Evolutionary conservation across 2,888 invertebrate species (phyloP).

Genomic region (Venusia cambrica): DNA sequence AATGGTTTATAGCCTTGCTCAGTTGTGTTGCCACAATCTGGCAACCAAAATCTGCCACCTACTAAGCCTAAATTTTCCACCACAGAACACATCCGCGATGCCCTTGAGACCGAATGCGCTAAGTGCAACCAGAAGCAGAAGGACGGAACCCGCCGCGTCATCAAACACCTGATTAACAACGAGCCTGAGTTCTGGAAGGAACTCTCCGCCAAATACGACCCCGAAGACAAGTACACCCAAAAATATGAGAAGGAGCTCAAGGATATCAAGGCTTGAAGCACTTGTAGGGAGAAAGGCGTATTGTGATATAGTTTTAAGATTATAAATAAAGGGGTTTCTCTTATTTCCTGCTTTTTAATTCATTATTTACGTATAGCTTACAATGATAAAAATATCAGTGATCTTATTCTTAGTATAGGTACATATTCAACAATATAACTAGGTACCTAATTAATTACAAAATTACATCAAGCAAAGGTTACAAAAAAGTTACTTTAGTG

Average conservation of each 20-base stretch:
- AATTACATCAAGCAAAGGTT: no score
- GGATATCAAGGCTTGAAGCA: slow-evolving; percentile 39
- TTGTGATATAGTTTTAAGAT: slow-evolving; percentile 1
- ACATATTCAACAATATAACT: no score
- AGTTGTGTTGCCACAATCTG: no score
- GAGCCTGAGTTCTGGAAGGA: slow-evolving; percentile 46
- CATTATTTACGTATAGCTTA: no score
- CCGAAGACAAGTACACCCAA: slow-evolving; percentile 38
- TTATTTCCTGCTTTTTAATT: no score
- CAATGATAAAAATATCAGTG: no score
- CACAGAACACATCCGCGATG: slow-evolving; percentile 30
- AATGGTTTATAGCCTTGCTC: no score
- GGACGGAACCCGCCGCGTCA: slow-evolving; percentile 41
- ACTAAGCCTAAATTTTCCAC: background rate
- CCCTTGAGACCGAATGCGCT: slow-evolving; percentile 43
- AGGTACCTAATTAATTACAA: no score
- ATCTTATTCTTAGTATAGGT: no score
- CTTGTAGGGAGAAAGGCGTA: background rate
- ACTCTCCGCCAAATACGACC: slow-evolving; percentile 55
- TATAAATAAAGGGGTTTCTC: no score
- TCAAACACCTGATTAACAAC: slow-evolving; percentile 50
- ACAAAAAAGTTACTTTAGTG: no score
- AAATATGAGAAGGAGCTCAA: slow-evolving; percentile 46
- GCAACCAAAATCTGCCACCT: no score
- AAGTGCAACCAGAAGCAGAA: slow-evolving; percentile 39